Conservation (phyloP, 2,797 vertebrate genomes). For the Erpetoichthys calabaricus region DNA sequence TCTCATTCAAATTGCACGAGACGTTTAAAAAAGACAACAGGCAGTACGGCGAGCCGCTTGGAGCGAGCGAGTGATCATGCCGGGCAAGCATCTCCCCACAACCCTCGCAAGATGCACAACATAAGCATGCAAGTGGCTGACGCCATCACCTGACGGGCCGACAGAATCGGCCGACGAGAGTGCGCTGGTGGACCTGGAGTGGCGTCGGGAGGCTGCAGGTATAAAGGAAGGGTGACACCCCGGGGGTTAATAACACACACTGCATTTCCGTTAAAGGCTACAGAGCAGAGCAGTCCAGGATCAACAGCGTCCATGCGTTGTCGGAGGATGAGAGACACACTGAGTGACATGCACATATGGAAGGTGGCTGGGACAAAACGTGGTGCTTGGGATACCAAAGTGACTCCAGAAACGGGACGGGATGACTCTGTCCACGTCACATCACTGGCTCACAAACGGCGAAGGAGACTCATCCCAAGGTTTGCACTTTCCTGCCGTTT, state of each 20-base stretch:
- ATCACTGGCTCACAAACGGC: too few relatives aligned
- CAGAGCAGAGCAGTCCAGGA: conserved; percentile 30
- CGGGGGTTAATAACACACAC: conserved; percentile 52
- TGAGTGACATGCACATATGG: not conserved
- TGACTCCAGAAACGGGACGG: too few relatives aligned
- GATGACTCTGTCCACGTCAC: too few relatives aligned
- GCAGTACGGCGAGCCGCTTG: too few relatives aligned
- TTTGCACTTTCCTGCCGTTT: too few relatives aligned
- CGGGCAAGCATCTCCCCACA: conserved; percentile 10
- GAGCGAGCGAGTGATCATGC: conserved; percentile 1
- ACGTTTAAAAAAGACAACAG: too few relatives aligned
- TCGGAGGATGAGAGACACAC: not conserved
- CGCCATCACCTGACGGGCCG: conserved; percentile 96
- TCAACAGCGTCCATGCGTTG: conserved; percentile 23
- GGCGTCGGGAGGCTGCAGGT: conserved; percentile 91
- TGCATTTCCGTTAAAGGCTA: conserved; percentile 24
- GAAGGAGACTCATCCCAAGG: too few relatives aligned
- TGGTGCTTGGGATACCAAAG: too few relatives aligned
- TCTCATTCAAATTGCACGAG: too few relatives aligned
- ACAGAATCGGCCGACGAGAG: conserved; percentile 90
- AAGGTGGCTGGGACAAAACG: too few relatives aligned
- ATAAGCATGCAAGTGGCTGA: conserved; percentile 66
- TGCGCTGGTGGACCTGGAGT: conserved; percentile 97
- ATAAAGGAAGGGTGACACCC: conserved; percentile 70
- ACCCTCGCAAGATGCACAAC: conserved; percentile 21